Base-by-base conservation (phyloP, 2,797 vertebrate genomes). In the Anguilla megastoma region DNA sequence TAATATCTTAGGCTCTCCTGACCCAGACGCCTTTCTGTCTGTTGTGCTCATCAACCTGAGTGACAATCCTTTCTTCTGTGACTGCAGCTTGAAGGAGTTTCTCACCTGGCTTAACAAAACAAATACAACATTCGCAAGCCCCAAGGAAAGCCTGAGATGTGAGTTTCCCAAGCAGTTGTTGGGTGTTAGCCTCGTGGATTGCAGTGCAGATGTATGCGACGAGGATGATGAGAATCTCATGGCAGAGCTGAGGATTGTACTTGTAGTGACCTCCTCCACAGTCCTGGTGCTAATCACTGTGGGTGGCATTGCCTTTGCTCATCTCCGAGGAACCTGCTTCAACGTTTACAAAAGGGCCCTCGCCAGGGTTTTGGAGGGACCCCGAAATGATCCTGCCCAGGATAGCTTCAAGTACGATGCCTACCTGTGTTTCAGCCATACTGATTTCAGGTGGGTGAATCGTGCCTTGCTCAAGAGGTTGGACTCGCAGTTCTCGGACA, bases 371-470 rank as follows among this genome's bases (percentile, higher is more conserved):
- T 58, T 96, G 0, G 90, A 91, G 12, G 95, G 91, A 12, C 33
- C 84, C 18, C 63, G 10, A n/a, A 33, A 88, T 10, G 14, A 18
- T 18, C 48, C 88, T 3, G 87, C 85, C 12, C 12, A 84, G 0
- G 92, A 94, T 0, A 33, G 54, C 0, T 91, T 93, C 88, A 94
- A 86, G 87, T 98, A 97, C 0, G 97, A 99, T 0, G 96, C 95
- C 0, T 99, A 96, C 90, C 48, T 99, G 24, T 98, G 97, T 94
- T 99, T 97, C 89, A 97, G 95, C 86, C 91, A 92, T 89, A 96
- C 87, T 0, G 96, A 99, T 92, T 97, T 97, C 9, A 90, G 91
- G 8, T 99, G 98, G 97, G 97, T 98, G 80, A 97, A 98, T 88
- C 94, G 91, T 0, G 95, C 96, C 10, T 90, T 99, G 90, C 91